Percentiles rank a stretch among this genome's conserved stretches.
These are phyloP conservation scores for Coregonus suidteri DNA, from an alignment of 2,797 vertebrate genomes.

Conservation along the genomic window DNA sequence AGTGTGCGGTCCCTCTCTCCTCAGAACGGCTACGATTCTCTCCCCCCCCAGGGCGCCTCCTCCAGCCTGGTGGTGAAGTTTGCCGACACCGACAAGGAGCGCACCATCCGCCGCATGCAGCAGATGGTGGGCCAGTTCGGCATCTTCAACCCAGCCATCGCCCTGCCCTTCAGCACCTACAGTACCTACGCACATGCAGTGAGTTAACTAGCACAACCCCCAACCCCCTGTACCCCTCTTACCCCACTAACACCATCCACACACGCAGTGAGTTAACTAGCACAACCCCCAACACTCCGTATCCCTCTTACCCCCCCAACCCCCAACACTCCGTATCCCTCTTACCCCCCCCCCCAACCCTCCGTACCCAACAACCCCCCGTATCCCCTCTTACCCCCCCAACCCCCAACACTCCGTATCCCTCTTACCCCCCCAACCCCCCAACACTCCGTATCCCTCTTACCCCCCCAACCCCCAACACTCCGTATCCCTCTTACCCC, in stretches of 20 bases:
- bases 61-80: constrained; percentile 99
- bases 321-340: too few species aligned
- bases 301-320: neutral
- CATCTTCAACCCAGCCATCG: constrained; percentile 94
- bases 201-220: constrained; percentile 68
- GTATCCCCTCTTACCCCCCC: too few species aligned
- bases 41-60: constrained; percentile 87
- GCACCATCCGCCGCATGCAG: constrained; percentile 97
- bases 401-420: too few species aligned
- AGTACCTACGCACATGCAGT: constrained; percentile 98
- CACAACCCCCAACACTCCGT: neutral
- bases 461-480: neutral
- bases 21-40: constrained; percentile 50
- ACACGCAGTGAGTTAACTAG: constrained; percentile 89
- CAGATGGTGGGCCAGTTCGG: constrained; percentile 99
- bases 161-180: constrained; percentile 97
- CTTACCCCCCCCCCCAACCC: too few species aligned
- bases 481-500: neutral
- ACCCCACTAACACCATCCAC: constrained; percentile 46
- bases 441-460: too few species aligned
- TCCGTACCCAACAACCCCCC: too few species aligned
- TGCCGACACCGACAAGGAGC: constrained; percentile 99
- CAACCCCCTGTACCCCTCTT: neutral
- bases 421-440: too few species aligned
- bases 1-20: constrained; percentile 46